Percentiles rank a stretch among this genome's conserved stretches.
Evolutionary conservation across 2,888 invertebrate species (phyloP).

Genomic region (Amblyteles armatorius): DNA sequence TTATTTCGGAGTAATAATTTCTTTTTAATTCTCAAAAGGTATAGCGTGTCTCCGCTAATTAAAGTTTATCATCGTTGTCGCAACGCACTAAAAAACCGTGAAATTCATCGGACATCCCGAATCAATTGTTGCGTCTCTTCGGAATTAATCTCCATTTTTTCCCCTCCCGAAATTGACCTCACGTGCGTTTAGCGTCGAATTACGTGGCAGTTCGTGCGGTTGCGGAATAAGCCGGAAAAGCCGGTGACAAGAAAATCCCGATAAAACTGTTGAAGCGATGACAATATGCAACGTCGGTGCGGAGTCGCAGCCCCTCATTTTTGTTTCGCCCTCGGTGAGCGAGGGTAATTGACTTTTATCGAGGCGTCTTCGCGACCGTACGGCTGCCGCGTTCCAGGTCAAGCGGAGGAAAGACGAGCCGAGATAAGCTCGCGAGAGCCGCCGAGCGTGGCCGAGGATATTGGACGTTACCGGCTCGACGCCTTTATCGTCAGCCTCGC

Average conservation of each 20-base stretch:
- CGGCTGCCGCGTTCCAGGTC: constrained; percentile 7
- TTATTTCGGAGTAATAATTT: too few species aligned
- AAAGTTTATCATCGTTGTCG: too few species aligned
- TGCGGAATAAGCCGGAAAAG: too few species aligned
- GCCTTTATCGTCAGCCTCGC: constrained; percentile 12
- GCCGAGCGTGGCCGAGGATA: constrained; percentile 48
- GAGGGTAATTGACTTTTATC: constrained; percentile 48
- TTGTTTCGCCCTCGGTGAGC: constrained; percentile 18
- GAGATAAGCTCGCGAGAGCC: constrained; percentile 55
- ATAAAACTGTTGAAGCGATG: not conserved
- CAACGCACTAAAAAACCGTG: too few species aligned
- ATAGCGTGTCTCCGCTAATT: too few species aligned
- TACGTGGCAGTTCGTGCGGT: too few species aligned
- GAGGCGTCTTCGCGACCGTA: constrained; percentile 11
- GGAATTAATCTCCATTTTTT: too few species aligned
- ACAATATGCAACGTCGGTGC: not conserved
- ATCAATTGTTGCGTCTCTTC: too few species aligned
- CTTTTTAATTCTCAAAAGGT: too few species aligned
- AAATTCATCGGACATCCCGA: too few species aligned
- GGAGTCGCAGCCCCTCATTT: not conserved
- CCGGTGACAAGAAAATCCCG: not conserved
- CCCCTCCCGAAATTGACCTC: too few species aligned
- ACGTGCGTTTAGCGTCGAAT: too few species aligned
- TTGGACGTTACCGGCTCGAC: constrained; percentile 57
- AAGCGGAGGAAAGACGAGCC: constrained; percentile 16